Conservation (phyloP, 2,888 invertebrate genomes). For the Epistrophella euchroma region DNA sequence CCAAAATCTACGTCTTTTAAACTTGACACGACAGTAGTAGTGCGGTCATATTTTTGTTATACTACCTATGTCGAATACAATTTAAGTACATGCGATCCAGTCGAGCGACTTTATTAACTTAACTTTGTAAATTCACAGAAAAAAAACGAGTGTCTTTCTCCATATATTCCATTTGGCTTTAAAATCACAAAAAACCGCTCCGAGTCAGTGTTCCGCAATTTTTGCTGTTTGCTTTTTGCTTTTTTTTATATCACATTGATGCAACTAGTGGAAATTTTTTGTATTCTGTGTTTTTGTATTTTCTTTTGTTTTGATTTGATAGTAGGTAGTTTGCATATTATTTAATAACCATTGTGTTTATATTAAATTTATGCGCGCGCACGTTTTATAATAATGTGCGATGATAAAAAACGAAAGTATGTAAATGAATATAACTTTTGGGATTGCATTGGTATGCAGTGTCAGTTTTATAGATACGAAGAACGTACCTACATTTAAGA, state of each 20-base stretch:
- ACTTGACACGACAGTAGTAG: no score
- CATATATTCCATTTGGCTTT: neutral
- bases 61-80: no score
- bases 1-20: no score
- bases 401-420: conserved; percentile 32
- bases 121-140: neutral
- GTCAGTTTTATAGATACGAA: neutral
- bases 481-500: neutral
- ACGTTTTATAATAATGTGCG: conserved; percentile 20
- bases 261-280: conserved; percentile 18
- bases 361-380: conserved; percentile 9
- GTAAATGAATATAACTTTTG: conserved; percentile 1
- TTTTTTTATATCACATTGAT: conserved; percentile 13
- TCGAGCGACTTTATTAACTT: neutral
- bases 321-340: conserved; percentile 13
- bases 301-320: conserved; percentile 37
- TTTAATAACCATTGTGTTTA: neutral
- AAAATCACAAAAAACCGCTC: conserved; percentile 1
- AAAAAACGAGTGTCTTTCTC: neutral
- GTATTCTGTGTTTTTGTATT: conserved; percentile 12
- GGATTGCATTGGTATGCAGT: conserved; percentile 5
- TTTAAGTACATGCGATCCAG: neutral
- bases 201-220: neutral
- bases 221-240: conserved; percentile 9
- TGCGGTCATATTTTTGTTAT: no score